Evolutionary conservation across 2,797 vertebrate genomes (phyloP), one percentile per base, ranked within the genome.

Genomic region (Erpetoichthys calabaricus): DNA sequence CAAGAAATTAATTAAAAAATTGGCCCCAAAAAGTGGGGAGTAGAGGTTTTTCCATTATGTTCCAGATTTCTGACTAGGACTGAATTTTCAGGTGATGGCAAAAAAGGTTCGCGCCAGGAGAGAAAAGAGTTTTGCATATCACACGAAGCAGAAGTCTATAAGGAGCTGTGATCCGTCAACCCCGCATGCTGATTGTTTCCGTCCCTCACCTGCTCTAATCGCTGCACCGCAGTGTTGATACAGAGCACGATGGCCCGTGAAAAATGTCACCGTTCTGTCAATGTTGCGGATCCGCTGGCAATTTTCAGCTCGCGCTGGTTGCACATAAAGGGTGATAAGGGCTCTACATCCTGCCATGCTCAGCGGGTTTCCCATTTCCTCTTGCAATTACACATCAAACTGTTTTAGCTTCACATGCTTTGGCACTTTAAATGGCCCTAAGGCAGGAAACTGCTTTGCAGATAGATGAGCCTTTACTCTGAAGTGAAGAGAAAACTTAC

Each of bases 361-460:
- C 83, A 80, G 79, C 75, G 69, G 80, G 70, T 73, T 82, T 74
- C 75, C 75, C 76, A 75, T 84, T 81, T 83, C 82, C 84, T 84
- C 69, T 77, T 67, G 80, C 80, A 83, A 82, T 85, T 80, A 82
- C 84, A 78, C 80, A 74, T 77, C 80, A 81, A 74, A 79, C 80
- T 78, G 81, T 74, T 81, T 75, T 65, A 78, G 83, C 80, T 77
- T 79, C 81, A 80, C 79, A 67, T 70, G 73, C 73, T 65, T 57
- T 53, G 57, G 70, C 72, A 70, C 79, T 75, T 73, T 73, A 78
- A 79, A 83, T 60, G 73, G 77, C 79, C 78, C 65, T 10, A 3
- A 79, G 80, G 80, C 75, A 68, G 74, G 67, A 71, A 77, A 73
- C 76, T 67, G 68, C 73, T 71, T 58, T 57, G 70, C 77, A 69